These are phyloP conservation scores for Leptobrachium leishanense DNA, from an alignment of 2,113 vertebrate species.

Conservation along the genomic window DNA sequence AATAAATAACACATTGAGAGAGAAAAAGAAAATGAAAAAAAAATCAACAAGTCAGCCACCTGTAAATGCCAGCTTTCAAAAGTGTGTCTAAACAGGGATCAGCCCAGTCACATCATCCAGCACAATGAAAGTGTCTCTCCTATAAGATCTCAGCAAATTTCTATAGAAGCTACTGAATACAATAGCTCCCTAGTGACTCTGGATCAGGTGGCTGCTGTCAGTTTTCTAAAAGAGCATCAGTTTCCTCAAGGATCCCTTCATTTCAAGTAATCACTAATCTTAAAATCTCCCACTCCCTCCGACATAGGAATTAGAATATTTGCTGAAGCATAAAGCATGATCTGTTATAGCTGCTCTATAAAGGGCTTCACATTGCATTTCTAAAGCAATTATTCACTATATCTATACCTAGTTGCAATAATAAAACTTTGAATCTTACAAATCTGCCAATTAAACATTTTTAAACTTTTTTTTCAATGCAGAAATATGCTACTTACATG, in stretches of 20 bases:
- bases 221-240: background rate
- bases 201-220: background rate
- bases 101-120: background rate
- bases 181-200: background rate
- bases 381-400: background rate
- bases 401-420: too few species aligned
- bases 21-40: constrained; percentile 2
- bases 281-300: background rate
- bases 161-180: background rate
- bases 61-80: background rate
- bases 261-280: too few species aligned
- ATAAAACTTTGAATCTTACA: background rate
- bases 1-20: too few species aligned
- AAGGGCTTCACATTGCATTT: background rate
- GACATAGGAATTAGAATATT: background rate
- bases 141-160: background rate
- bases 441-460: background rate
- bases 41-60: constrained; percentile 36
- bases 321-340: too few species aligned
- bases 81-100: background rate
- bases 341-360: too few species aligned
- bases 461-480: background rate
- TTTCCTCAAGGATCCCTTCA: background rate
- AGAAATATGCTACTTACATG: constrained; percentile 1
- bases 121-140: background rate